Base-by-base conservation (phyloP, 1,140 invertebrate genomes). In the Leguminivora glycinivorella region DNA sequence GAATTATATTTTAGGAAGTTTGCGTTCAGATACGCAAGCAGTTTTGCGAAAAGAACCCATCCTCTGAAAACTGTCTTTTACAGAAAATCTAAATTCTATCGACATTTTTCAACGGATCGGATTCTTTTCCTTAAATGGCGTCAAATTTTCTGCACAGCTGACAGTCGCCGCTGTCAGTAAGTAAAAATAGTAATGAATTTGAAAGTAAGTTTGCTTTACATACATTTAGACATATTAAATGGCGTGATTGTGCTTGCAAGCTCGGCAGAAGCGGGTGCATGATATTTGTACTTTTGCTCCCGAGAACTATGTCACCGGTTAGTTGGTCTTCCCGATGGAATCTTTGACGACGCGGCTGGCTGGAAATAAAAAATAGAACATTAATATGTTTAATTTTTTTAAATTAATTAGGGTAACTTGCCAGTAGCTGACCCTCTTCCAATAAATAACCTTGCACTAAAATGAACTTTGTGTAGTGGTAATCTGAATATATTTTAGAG, bases 311-410 rank as follows among this genome's bases (percentile, higher is more conserved):
- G 72, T 72, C 71, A 38, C 40, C 26, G n/a, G 43, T 83, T 89
- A 89, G 69, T 87, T 83, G 75, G 73, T 83, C 82, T 89, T 89
- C 71, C 82, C 81, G 56, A 89, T 74, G 70, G 81, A 81, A 68
- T 88, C 85, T 25, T 83, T 73, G 75, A 89, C 83, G 43, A 86
- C 58, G 71, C 85, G 85, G 56, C 73, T 71, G 60, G 87, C 85
- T 88, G 82, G 26, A 83, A 85, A 74, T 17, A 79, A 68, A 78
- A 75, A 72, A 72, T 72, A 58, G 26, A 68, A 12, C 29, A 66
- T 71, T 25, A 67, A 26, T 70, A 58, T n/a, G 22, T n/a, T n/a
- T n/a, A 14, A 38, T 38, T 38, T 12, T 38, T 34, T 34, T 34
- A 12, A 34, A 34, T 34, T 29, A 34, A 34, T 9, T 34, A 34